Conservation (phyloP, 2,888 invertebrate species). For the Sinotaia quadrata region DNA sequence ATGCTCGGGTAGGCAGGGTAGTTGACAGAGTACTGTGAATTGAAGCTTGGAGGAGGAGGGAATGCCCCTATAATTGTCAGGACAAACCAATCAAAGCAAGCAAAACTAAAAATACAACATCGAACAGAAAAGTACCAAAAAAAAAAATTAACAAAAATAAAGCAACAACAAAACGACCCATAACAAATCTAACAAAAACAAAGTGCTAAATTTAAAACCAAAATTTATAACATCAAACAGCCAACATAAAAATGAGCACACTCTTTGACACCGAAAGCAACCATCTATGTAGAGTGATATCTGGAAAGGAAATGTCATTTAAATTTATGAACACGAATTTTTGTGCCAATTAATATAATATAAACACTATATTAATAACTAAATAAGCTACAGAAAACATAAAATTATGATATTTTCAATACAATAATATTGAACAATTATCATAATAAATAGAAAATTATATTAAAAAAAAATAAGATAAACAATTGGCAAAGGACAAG, state of each 20-base stretch:
- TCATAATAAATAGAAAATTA: too few relatives aligned
- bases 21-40: conserved; percentile 24
- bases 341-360: too few relatives aligned
- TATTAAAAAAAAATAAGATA: too few relatives aligned
- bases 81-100: conserved; percentile 20
- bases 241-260: not conserved
- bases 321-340: too few relatives aligned
- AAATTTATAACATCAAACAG: not conserved
- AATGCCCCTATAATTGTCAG: conserved; percentile 5
- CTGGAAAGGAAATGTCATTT: too few relatives aligned
- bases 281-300: too few relatives aligned
- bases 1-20: conserved; percentile 20
- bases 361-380: too few relatives aligned
- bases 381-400: too few relatives aligned
- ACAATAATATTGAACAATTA: too few relatives aligned
- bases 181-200: conserved; percentile 9
- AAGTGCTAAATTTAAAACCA: not conserved
- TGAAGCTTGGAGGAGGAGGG: conserved; percentile 20
- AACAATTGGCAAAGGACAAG: too few relatives aligned
- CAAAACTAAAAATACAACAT: conserved; percentile 17
- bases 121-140: not conserved
- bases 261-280: too few relatives aligned
- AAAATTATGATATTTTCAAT: too few relatives aligned
- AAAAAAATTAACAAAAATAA: not conserved
- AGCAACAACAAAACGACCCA: not conserved